These are phyloP conservation scores for Tangara arthus DNA, from an alignment of 2,797 vertebrate genomes.

Conservation along the genomic window DNA sequence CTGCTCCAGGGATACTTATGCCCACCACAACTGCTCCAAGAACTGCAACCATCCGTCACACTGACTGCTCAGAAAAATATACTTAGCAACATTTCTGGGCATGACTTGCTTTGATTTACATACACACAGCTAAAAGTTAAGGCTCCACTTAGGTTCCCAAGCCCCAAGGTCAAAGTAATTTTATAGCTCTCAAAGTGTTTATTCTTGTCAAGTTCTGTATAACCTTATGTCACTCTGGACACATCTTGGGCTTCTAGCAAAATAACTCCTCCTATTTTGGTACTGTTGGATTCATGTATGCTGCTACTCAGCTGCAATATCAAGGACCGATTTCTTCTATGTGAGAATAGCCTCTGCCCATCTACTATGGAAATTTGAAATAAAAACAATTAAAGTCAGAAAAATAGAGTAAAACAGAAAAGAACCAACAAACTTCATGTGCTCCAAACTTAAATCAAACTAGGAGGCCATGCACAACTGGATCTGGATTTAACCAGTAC, in stretches of 20 bases:
- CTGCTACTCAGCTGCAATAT: neutral
- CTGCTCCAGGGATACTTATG: neutral
- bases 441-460: neutral
- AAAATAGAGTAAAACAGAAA: neutral
- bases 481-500: neutral
- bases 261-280: neutral
- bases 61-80: neutral
- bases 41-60: neutral
- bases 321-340: neutral
- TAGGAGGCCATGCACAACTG: neutral
- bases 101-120: neutral
- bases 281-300: neutral
- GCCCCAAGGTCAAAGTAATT: slow-evolving; percentile 26
- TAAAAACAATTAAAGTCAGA: neutral
- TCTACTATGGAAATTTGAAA: neutral
- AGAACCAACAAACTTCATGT: neutral
- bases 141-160: neutral
- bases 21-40: neutral
- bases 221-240: neutral
- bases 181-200: slow-evolving; percentile 13
- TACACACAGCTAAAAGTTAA: neutral
- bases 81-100: neutral
- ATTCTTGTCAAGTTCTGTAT: slow-evolving; percentile 7
- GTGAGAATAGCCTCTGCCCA: neutral
- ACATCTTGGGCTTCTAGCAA: neutral